Evolutionary conservation across 1,140 invertebrate species (phyloP), one percentile per base, ranked within the genome.

Genomic region (Macrobrachium rosenbergii): DNA sequence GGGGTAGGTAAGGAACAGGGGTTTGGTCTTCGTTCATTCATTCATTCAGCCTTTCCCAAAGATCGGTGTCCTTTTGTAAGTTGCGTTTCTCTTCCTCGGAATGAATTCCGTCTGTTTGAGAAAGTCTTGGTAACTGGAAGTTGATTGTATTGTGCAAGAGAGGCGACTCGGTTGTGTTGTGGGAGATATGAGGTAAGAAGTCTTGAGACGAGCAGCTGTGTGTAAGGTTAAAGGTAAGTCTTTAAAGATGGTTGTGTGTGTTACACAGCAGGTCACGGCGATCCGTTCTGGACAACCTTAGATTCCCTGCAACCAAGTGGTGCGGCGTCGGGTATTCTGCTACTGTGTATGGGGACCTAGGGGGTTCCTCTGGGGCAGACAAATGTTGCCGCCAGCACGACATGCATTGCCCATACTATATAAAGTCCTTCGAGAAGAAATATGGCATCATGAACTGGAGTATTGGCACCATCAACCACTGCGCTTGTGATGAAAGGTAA

Each of bases 401-500:
- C 91, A 93, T 94, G 2, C 92, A 94, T 19, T 98, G 97, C 91
- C 96, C 95, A 0, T 95, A 95, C 92, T 96, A 94, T 93, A 97
- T 98, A 83, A 94, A 94, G 5, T 94, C 94, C 2, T 94, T 97
- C 91, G 94, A 95, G 90, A 94, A 94, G 85, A 95, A 96, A 90
- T 97, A 95, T 90, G 95, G 95, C 23, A 91, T 96, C 19, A 96
- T 95, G 93, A 97, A 98, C 92, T 97, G 95, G 94, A 93, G 96
- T 52, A 93, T 96, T 69, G 96, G 96, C 90, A 97, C 96, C 2
- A 92, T 97, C 43, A 97, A 96, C 94, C 96, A 97, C 91, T 98
- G 97, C 92, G 93, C 94, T 87, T 98, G 96, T 91, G 96, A 98
- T 91, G 95, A 96, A 92, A 95, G 95, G 96, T 97, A 94, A 92